These are phyloP conservation scores for Dipodomys spectabilis DNA, from an alignment of 2,113 vertebrate genomes.

Conservation along the genomic window DNA sequence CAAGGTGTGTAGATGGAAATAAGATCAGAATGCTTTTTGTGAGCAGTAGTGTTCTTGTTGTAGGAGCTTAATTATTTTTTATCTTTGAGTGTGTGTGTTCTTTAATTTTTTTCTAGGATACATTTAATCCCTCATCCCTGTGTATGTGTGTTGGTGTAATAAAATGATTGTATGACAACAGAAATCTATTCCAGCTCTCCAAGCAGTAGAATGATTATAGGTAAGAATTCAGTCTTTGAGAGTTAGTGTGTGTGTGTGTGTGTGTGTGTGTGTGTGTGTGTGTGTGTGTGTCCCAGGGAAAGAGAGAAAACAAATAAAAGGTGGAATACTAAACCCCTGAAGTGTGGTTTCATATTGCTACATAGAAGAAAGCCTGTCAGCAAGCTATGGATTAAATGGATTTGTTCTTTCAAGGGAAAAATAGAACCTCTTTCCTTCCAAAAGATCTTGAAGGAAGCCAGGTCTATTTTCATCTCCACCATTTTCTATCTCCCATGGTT, in stretches of 20 bases:
- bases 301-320: slow-evolving; percentile 42
- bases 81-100: neutral
- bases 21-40: neutral
- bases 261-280: neutral
- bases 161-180: neutral
- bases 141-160: neutral
- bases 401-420: slow-evolving; percentile 46
- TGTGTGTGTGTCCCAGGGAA: slow-evolving; percentile 11
- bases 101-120: neutral
- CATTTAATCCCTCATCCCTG: neutral
- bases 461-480: slow-evolving; percentile 37
- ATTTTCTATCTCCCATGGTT: slow-evolving; percentile 27
- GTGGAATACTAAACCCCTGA: neutral
- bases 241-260: neutral
- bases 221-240: slow-evolving; percentile 13
- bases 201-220: neutral
- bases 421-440: neutral
- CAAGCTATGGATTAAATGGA: neutral
- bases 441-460: slow-evolving; percentile 48
- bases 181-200: neutral
- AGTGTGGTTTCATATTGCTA: neutral
- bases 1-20: neutral
- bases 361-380: neutral
- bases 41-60: neutral
- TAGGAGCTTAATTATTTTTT: neutral